phyloP scores from a whole-genome alignment of 2,113 vertebrate genomes.

The Brachypodius melanocephalos region DNA sequence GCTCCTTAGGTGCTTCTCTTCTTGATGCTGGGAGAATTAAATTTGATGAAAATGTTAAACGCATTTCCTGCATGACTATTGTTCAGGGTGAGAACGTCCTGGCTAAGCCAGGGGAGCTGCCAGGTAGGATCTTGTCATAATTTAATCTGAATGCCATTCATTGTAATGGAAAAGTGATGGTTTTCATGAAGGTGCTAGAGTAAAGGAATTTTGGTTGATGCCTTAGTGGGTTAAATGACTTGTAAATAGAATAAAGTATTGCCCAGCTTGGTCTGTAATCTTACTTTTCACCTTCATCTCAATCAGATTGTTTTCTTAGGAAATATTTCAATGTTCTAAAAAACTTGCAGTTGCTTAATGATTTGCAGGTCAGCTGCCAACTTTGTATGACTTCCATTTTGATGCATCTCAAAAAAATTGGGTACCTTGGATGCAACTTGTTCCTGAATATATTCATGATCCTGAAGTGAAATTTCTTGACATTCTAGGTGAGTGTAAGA shows the following conservation, averaged over 20 bases:
- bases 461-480: constrained; percentile 83
- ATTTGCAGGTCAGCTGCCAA: constrained; percentile 82
- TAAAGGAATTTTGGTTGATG: background rate
- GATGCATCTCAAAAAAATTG: constrained; percentile 77
- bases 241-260: background rate
- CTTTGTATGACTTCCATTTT: constrained; percentile 94
- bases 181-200: background rate
- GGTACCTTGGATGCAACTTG: constrained; percentile 87
- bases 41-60: constrained; percentile 87
- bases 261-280: background rate
- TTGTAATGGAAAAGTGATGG: background rate
- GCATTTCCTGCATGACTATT: constrained; percentile 75
- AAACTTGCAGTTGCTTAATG: background rate
- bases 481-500: constrained; percentile 83
- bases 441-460: constrained; percentile 83
- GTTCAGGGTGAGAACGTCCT: constrained; percentile 68
- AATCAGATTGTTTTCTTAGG: background rate
- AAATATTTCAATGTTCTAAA: background rate
- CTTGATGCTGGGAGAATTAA: constrained; percentile 76
- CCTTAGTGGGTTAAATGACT: background rate
- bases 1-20: constrained; percentile 86
- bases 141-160: background rate
- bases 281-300: background rate
- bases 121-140: constrained; percentile 75
- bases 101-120: constrained; percentile 85